These are phyloP conservation scores for Zaprionus nigranus DNA, from an alignment of 1,140 invertebrate genomes.

Conservation along the genomic window DNA sequence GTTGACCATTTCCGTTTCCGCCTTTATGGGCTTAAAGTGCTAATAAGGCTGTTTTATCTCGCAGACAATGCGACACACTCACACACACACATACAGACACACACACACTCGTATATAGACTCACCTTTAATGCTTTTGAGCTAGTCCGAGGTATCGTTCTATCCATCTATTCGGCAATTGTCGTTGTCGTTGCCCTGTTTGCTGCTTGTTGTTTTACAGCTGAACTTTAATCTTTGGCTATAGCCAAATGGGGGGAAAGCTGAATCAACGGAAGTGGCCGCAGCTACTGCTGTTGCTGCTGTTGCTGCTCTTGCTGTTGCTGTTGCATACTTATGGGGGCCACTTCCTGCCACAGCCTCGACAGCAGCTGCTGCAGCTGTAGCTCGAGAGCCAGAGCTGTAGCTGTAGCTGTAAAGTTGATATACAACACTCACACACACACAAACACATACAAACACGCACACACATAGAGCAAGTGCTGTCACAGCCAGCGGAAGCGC, in stretches of 20 bases:
- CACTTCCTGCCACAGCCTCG: slow-evolving; percentile 26
- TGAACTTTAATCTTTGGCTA: slow-evolving; percentile 40
- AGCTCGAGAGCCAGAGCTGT: slow-evolving; percentile 12
- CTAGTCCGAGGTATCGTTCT: slow-evolving; percentile 2
- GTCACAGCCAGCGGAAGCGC: slow-evolving; percentile 40
- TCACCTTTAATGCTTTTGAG: slow-evolving; percentile 18
- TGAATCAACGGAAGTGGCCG: slow-evolving; percentile 47
- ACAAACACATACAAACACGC: slow-evolving; percentile 29
- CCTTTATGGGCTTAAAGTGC: slow-evolving; percentile 79
- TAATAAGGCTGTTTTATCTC: slow-evolving; percentile 60
- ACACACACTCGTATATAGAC: background rate
- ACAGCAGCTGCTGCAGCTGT: slow-evolving; percentile 23
- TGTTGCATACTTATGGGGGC: slow-evolving; percentile 51
- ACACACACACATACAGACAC: background rate
- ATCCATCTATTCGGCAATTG: slow-evolving; percentile 21
- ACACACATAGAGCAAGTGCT: slow-evolving; percentile 23
- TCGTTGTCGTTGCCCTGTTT: slow-evolving; percentile 13
- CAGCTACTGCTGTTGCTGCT: slow-evolving; percentile 35
- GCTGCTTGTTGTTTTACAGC: slow-evolving; percentile 22
- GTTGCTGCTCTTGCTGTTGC: slow-evolving; percentile 35
- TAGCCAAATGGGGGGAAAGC: slow-evolving; percentile 6
- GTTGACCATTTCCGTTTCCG: slow-evolving; percentile 81
- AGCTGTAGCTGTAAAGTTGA: slow-evolving; percentile 38
- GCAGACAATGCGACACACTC: background rate
- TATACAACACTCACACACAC: slow-evolving; percentile 38